Percentiles rank a stretch among this genome's conserved stretches.
Conservation (phyloP, 2,888 invertebrate genomes). For the Anodontia alba region DNA sequence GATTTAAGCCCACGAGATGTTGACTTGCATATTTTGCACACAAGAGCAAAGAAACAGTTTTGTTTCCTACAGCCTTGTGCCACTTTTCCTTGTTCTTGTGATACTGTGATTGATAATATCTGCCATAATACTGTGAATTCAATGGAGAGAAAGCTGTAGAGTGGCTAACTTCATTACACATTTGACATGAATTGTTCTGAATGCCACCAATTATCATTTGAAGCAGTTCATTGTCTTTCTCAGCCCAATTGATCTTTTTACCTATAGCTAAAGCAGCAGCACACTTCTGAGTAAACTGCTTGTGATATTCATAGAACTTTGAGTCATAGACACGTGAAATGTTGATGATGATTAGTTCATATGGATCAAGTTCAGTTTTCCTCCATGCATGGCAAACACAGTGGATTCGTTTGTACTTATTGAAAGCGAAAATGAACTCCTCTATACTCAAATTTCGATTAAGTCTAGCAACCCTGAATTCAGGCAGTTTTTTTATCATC, state of each 20-base stretch:
- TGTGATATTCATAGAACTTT: constrained; percentile 1
- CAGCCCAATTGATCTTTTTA: background rate
- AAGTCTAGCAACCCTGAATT: background rate
- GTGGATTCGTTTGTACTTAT: background rate
- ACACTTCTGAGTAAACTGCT: background rate
- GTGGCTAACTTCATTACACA: background rate
- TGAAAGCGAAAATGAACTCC: background rate
- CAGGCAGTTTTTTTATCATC: too few relatives aligned
- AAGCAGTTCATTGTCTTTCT: too few relatives aligned
- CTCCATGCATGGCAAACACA: background rate
- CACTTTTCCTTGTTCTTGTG: background rate
- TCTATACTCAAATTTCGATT: background rate
- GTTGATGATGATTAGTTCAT: background rate
- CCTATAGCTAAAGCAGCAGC: background rate
- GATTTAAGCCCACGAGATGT: background rate
- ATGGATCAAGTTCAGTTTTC: background rate
- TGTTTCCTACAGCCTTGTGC: background rate
- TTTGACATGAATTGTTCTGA: background rate
- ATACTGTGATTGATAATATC: background rate
- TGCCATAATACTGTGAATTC: background rate
- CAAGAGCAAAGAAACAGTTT: background rate
- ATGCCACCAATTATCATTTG: background rate
- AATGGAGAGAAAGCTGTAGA: background rate
- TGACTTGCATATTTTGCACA: background rate
- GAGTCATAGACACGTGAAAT: background rate